Base-by-base conservation (phyloP, 2,113 vertebrate genomes). In the Sphyrna mokarran region DNA sequence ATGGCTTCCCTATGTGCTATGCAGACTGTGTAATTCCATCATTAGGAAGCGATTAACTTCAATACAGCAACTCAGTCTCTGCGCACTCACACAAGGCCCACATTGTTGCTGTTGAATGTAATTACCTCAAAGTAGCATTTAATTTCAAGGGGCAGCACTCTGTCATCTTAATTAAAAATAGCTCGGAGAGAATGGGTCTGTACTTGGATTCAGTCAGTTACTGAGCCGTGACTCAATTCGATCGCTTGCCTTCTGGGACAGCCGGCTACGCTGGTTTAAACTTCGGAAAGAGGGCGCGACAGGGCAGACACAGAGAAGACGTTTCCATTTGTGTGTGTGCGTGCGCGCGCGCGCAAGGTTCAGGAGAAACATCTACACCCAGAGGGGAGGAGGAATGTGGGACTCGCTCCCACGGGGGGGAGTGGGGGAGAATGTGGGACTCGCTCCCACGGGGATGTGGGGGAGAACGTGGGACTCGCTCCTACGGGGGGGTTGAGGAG, bases 101-200 rank as follows among this genome's bases (percentile, higher is more conserved):
- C 76, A 78, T 78, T 78, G 29, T 78, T 78, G 33, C 76, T n/a
- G 20, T 54, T 48, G 43, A 87, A 87, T 48, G 43, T 87, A 87
- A 87, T 87, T 87, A 58, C 85, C 43, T 87, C 43, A 87, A 26
- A 54, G 85, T 87, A 48, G 85, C 43, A 48, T 87, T 87, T 87
- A 87, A 87, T 87, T 87, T 29, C 43, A 87, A 87, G 85, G 85
- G 54, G 10, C 43, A 48, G 85, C 23, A 9, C 85, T 29, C 40
- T 26, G 22, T 54, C 43, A 87, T 87, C 58, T 87, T 87, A 87
- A 87, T 48, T 87, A 54, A 87, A 87, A 43, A 87, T 48, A 87
- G 48, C 40, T 85, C 54, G 40, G 54, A 8, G 22, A 48, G 83
- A 85, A 43, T n/a, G 37, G 37, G 23, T 54, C 85, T 86, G 85